These are phyloP conservation scores for Porites evermanni DNA, from an alignment of 92 coral and sea anemone species.

Conservation along the genomic window DNA sequence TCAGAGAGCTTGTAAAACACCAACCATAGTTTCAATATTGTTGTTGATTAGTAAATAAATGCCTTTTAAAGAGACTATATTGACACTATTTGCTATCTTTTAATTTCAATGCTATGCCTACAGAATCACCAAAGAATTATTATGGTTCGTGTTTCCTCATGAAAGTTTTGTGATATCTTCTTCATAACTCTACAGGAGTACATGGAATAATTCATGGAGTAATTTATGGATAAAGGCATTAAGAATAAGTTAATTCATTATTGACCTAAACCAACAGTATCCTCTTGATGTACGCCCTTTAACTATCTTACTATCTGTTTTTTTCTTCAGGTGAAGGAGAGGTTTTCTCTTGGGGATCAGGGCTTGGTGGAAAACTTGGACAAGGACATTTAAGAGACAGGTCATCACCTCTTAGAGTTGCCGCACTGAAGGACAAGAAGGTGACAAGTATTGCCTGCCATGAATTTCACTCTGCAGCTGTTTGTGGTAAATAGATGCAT, in stretches of 20 bases:
- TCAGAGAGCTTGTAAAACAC: no score
- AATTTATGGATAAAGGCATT: no score
- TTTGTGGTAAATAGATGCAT: constrained; percentile 73
- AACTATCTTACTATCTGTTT: background rate
- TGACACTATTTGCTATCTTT: no score
- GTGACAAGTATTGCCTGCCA: constrained; percentile 82
- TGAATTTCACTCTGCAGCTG: constrained; percentile 94
- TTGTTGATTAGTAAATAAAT: no score
- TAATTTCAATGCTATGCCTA: no score
- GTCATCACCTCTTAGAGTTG: constrained; percentile 87
- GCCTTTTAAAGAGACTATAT: no score
- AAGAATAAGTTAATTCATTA: background rate
- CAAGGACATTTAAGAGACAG: constrained; percentile 97
- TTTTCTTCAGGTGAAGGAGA: constrained; percentile 75
- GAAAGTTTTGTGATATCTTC: no score
- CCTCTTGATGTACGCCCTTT: background rate
- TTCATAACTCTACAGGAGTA: no score
- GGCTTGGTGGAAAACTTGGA: constrained; percentile 97
- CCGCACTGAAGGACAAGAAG: constrained; percentile 72
- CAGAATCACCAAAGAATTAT: no score
- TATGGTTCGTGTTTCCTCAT: no score
- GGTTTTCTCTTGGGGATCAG: constrained; percentile 96
- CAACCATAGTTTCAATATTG: no score
- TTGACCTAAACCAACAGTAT: background rate
- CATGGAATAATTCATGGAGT: no score